Evolutionary conservation across 2,113 vertebrate species (phyloP).

Genomic region (Pelodiscus sinensis): DNA sequence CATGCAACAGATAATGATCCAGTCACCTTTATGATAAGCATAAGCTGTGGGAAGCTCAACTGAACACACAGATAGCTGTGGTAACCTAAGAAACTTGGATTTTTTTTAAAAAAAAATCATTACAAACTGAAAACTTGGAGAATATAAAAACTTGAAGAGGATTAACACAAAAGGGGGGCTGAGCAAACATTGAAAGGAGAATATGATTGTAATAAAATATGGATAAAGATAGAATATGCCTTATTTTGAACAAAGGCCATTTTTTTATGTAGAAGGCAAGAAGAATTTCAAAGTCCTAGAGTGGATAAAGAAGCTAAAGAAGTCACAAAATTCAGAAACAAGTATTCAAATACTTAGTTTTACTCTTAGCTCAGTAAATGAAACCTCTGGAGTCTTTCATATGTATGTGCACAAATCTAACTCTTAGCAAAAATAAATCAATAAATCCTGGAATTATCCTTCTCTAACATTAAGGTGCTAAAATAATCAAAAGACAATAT

Average conservation of each 20-base stretch:
- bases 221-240: not conserved
- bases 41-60: not conserved
- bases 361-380: not conserved
- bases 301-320: not conserved
- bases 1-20: not conserved
- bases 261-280: not conserved
- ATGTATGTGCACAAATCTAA: not conserved
- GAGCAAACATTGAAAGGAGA: not conserved
- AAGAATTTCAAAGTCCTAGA: not conserved
- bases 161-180: accelerated
- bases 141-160: not conserved
- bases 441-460: not conserved
- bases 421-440: not conserved
- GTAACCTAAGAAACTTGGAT: not conserved
- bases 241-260: not conserved
- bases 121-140: not conserved
- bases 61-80: not conserved
- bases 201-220: not conserved
- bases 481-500: not conserved
- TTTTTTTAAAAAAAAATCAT: not conserved
- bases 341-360: accelerated
- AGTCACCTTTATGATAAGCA: not conserved
- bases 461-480: not conserved
- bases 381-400: not conserved
- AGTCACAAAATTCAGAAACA: not conserved